Conservation (phyloP, 2,888 invertebrate genomes). For the Shargacucullia verbasci region DNA sequence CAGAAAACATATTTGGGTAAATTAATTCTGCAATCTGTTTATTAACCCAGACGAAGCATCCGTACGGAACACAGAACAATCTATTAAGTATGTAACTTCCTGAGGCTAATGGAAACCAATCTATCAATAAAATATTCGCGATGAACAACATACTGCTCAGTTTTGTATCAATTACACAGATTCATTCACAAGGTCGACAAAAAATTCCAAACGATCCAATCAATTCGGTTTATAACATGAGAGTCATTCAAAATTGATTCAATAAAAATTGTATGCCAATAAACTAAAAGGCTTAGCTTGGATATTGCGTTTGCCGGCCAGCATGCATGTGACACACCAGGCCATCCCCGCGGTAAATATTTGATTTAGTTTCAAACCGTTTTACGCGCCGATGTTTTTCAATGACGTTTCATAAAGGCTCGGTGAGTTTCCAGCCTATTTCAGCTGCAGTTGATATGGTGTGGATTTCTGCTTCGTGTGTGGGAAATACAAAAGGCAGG, state of each 20-base stretch:
- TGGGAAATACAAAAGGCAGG: not conserved
- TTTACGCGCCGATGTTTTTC: slow-evolving; percentile 57
- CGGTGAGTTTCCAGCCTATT: slow-evolving; percentile 12
- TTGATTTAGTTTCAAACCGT: slow-evolving; percentile 59
- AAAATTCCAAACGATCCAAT: slow-evolving; percentile 7
- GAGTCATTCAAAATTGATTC: slow-evolving; percentile 24
- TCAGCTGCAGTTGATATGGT: slow-evolving; percentile 12
- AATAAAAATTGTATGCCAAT: slow-evolving; percentile 20
- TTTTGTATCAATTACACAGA: slow-evolving; percentile 2
- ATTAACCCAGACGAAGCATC: no score
- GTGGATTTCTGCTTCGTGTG: slow-evolving; percentile 5
- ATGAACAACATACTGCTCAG: not conserved
- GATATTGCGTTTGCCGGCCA: slow-evolving; percentile 2
- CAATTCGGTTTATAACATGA: slow-evolving; percentile 11
- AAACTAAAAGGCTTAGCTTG: slow-evolving; percentile 35
- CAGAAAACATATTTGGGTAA: no score
- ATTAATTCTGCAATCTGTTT: no score
- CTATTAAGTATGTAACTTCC: not conserved
- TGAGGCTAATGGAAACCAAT: slow-evolving; percentile 1
- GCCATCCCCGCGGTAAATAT: slow-evolving; percentile 54
- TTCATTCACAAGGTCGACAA: not conserved
- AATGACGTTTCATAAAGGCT: slow-evolving; percentile 40
- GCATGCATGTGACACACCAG: slow-evolving; percentile 7
- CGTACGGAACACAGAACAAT: not conserved
- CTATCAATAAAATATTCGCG: not conserved